Evolutionary conservation across 2,113 vertebrate species (phyloP).

Genomic region (Paratilapia polleni): DNA sequence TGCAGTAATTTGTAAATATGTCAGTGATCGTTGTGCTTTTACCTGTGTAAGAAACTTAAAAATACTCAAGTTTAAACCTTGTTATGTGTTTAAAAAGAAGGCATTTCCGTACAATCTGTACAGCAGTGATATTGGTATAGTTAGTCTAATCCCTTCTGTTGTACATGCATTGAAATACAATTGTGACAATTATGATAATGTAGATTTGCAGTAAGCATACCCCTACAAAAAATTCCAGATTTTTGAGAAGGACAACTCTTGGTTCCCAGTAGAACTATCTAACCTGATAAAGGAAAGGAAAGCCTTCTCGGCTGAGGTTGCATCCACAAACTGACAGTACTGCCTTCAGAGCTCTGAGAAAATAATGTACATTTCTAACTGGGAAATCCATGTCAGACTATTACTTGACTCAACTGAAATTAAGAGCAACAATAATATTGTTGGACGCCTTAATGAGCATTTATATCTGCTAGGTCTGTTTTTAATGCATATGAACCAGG

Average conservation of each 20-base stretch:
- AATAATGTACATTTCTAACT: background rate
- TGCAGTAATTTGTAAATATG: background rate
- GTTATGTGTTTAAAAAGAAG: background rate
- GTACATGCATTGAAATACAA: background rate
- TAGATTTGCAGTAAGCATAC: background rate
- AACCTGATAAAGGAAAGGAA: background rate
- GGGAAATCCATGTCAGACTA: background rate
- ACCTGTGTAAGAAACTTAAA: background rate
- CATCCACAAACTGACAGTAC: background rate
- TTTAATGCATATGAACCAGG: background rate
- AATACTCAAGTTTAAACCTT: background rate
- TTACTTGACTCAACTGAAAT: background rate
- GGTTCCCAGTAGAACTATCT: background rate
- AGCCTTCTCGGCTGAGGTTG: background rate
- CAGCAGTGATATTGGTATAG: no score
- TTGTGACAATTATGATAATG: background rate
- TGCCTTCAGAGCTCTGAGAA: background rate
- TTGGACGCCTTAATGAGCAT: background rate
- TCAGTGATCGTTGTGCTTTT: background rate
- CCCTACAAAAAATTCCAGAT: background rate
- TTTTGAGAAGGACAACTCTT: no score
- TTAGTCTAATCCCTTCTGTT: background rate
- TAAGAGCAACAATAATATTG: background rate
- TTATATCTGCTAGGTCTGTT: background rate
- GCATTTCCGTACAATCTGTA: background rate